Evolutionary conservation across 1,140 invertebrate genomes (phyloP).

Genomic region (Panulirus ornatus): DNA sequence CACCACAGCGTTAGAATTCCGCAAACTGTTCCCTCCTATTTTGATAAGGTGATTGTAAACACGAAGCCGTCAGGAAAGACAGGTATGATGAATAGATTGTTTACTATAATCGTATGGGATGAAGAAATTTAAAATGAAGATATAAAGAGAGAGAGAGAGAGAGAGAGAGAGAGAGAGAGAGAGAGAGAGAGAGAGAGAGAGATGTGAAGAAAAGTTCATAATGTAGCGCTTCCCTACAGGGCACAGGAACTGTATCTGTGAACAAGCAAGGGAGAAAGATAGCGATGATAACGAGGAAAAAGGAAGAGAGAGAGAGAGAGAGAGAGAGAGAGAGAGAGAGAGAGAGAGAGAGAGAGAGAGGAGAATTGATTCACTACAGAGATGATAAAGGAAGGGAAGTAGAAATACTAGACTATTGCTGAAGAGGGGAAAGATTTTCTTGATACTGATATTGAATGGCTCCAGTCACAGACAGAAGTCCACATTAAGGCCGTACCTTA

Average conservation of each 20-base stretch:
- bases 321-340: conserved; percentile 49
- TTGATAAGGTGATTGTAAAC: not conserved
- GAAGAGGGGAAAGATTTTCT: too few species aligned
- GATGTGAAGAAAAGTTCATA: too few species aligned
- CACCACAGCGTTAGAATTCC: too few species aligned
- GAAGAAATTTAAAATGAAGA: not conserved
- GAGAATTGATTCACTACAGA: too few species aligned
- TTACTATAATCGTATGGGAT: not conserved
- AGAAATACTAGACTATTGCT: too few species aligned
- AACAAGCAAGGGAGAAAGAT: not conserved
- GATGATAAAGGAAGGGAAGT: not conserved
- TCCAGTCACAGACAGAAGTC: too few species aligned
- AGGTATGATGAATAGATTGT: not conserved
- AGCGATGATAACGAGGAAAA: not conserved
- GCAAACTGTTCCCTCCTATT: too few species aligned
- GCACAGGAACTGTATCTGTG: not conserved
- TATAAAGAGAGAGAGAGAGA: not conserved
- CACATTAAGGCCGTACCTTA: too few species aligned
- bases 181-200: too few species aligned
- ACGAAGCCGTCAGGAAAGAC: not conserved
- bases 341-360: conserved; percentile 29
- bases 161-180: too few species aligned
- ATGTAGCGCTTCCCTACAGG: too few species aligned
- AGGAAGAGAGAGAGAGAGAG: conserved; percentile 31
- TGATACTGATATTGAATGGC: too few species aligned